Percentiles rank a stretch among this genome's conserved stretches.
phyloP scores from a whole-genome alignment of 2,113 vertebrate species.

The Talpa occidentalis region DNA sequence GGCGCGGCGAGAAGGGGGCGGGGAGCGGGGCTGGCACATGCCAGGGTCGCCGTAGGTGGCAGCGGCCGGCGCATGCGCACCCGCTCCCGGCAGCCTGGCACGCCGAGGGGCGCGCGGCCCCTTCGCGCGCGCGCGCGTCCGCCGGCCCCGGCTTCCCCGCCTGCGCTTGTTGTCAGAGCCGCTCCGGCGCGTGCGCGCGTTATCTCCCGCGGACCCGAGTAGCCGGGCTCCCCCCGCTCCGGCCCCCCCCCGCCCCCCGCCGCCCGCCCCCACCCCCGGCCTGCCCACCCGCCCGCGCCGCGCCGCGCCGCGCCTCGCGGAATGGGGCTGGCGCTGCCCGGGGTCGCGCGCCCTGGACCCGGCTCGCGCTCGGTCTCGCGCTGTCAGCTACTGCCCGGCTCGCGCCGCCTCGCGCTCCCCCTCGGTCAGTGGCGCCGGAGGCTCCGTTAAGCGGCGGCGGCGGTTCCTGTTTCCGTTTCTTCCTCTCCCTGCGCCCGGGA shows the following conservation, averaged over 20 bases:
- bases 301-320: slow-evolving; percentile 57
- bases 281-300: background rate
- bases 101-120: slow-evolving; percentile 67
- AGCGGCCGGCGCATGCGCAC: slow-evolving; percentile 74
- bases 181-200: slow-evolving; percentile 74
- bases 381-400: slow-evolving; percentile 74
- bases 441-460: slow-evolving; percentile 80
- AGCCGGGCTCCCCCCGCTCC: slow-evolving; percentile 17
- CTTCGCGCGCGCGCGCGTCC: slow-evolving; percentile 68
- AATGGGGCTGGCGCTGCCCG: slow-evolving; percentile 72
- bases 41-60: slow-evolving; percentile 75
- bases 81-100: slow-evolving; percentile 10
- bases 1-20: slow-evolving; percentile 41
- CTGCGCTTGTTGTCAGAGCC: slow-evolving; percentile 57
- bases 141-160: slow-evolving; percentile 72
- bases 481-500: slow-evolving; percentile 53
- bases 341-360: slow-evolving; percentile 68
- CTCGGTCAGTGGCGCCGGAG: slow-evolving; percentile 76
- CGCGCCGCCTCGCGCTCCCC: slow-evolving; percentile 73
- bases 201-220: slow-evolving; percentile 29
- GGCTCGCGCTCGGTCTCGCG: slow-evolving; percentile 69
- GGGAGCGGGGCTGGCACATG: slow-evolving; percentile 61
- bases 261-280: background rate
- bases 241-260: slow-evolving; percentile 55
- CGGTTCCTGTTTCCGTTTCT: slow-evolving; percentile 83